Evolutionary conservation across 35 echinoderm and acorn worm species (phyloP), one percentile per base, ranked within the genome.

Genomic region (Lytechinus pictus): DNA sequence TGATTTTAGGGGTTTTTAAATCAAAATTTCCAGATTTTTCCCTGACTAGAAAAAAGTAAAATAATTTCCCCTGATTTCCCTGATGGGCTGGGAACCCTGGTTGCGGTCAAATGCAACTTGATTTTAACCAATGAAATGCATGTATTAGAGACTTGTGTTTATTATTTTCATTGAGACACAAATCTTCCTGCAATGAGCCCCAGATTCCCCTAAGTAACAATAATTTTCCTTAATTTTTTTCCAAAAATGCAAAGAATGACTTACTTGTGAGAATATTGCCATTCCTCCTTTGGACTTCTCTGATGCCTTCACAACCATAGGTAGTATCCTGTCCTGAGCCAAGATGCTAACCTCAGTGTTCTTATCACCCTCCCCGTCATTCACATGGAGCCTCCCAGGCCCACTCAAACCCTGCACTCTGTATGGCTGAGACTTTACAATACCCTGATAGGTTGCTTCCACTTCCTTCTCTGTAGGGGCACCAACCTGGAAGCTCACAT

Each of bases 191-290:
- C 33, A 2, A 44, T 44, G 33, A 44, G 33, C 33, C 33, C 33
- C 33, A 44, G 33, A 2, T 44, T 44, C 33, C 33, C 33, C 33
- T 44, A 44, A 44, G 33, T 2, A 44, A 44, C 33, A 44, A 44
- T 44, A 44, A 44, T 44, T 44, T 44, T 44, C 33, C 33, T 2
- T 44, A 44, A n/a, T n/a, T 44, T 44, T 44, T 44, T 44, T 44
- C 33, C 33, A 0, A 44, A 44, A 44, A 44, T 44, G 33, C 33
- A 2, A 44, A 2, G 56, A 9, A 11, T 10, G 27, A 92, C 97
- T 94, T 94, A 96, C 97, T 91, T 96, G 97, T 60, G 95, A 97
- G 72, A 96, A 94, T 28, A 97, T 61, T 28, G 96, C 95, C 92
- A 86, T 95, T 79, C 97, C 97, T 94, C 86, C 89, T 54, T 94